Base-by-base conservation (phyloP, 2,888 invertebrate genomes). In the Chloroclysta siterata region DNA sequence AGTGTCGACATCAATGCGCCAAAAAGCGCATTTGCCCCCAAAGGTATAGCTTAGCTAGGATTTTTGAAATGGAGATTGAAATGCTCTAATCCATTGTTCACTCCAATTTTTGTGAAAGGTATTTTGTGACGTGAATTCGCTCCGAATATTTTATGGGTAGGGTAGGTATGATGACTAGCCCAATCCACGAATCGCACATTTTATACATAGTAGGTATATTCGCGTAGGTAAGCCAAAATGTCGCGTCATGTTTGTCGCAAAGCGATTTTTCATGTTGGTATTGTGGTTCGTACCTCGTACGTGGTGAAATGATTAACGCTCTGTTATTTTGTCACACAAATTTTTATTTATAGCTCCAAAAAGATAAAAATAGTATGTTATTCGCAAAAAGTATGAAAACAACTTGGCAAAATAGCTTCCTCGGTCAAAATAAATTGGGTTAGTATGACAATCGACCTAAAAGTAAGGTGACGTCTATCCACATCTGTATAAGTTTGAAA, bases 181-280 rank as follows among this genome's bases (percentile, higher is more conserved):
- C 8, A 7, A 33, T 33, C 33, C 33, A 33, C 7, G 7, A 33
- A 8, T 33, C 33, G 33, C 33, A 33, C 8, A 33, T 33, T 33
- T 33, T 33, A 33, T 29, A 29, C 29, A 29, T 33, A 42, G 15
- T 50, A 48, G 14, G 33, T 33, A 46, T 53, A 28, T 53, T 50
- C 39, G 14, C 44, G 41, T 29, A 36, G 33, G 52, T 53, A 42
- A 47, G 55, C 48, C 46, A 62, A 69, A 66, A 67, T 60, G 63
- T 53, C 52, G 39, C 15, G 54, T 69, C 67, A 69, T 69, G 60
- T 69, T 60, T 71, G 62, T 65, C 62, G 60, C 67, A 71, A 63
- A 67, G 60, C 63, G 60, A 55, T 60, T 22, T 64, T 69, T 69
- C 57, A 53, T 67, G 71, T 64, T 55, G 48, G 22, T 52, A 60